Evolutionary conservation across 2,888 invertebrate genomes (phyloP).

Genomic region (Magallana nippona): DNA sequence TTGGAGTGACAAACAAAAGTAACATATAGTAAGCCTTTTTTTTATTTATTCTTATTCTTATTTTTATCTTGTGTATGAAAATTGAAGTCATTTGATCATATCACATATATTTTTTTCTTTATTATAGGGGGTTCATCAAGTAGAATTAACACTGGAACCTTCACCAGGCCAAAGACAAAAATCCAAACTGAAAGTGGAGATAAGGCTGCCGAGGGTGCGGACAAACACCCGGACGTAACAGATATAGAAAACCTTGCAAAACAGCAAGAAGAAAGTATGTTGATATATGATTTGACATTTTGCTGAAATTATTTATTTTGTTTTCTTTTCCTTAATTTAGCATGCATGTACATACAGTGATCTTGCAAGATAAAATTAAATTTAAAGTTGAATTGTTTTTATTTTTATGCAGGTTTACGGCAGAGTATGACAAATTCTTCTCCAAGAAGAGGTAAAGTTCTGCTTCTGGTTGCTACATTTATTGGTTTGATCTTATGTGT

Average conservation of each 20-base stretch:
- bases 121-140: background rate
- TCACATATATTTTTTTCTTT: background rate
- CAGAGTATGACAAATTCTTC: constrained; percentile 78
- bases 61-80: no score
- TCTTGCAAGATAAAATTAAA: no score
- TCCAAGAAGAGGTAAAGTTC: constrained; percentile 72
- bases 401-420: constrained; percentile 72
- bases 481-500: background rate
- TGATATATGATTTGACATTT: background rate
- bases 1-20: no score
- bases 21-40: no score
- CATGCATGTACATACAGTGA: no score
- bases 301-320: background rate
- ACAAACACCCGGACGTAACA: constrained; percentile 71
- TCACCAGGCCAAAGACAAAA: constrained; percentile 76
- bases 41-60: no score
- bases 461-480: background rate
- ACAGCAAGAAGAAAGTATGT: constrained; percentile 80
- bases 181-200: constrained; percentile 17
- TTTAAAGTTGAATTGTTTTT: background rate
- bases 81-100: no score
- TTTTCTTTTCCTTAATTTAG: background rate
- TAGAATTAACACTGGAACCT: constrained; percentile 76
- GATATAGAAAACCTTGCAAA: constrained; percentile 79
- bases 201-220: constrained; percentile 44